These are phyloP conservation scores for Corythornis leucogaster DNA, from an alignment of 2,797 vertebrate species.

Conservation along the genomic window DNA sequence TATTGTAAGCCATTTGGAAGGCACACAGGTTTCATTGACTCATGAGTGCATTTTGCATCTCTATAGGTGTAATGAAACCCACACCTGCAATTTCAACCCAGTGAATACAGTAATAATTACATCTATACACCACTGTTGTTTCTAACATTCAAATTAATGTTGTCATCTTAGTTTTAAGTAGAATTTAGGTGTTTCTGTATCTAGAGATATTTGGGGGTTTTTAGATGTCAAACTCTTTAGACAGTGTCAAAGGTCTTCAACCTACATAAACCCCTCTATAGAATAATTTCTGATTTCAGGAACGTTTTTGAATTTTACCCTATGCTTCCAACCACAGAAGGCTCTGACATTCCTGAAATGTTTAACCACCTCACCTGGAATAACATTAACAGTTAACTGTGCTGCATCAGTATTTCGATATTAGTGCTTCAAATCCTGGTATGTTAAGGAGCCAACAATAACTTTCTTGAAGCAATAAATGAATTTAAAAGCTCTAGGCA, in stretches of 20 bases:
- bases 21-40: neutral
- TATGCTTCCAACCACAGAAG: neutral
- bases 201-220: neutral
- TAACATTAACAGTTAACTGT: neutral
- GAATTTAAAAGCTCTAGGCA: neutral
- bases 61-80: neutral
- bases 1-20: neutral
- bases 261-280: neutral
- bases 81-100: neutral
- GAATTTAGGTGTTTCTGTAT: neutral
- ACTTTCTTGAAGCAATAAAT: neutral
- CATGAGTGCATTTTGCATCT: neutral
- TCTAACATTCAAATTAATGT: neutral
- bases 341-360: neutral
- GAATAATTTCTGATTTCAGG: neutral
- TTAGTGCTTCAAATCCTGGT: neutral
- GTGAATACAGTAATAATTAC: neutral
- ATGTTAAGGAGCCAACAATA: neutral
- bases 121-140: neutral
- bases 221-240: neutral
- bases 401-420: neutral
- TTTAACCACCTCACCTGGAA: neutral
- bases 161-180: neutral
- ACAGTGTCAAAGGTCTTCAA: neutral
- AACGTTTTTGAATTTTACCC: neutral